Percentiles rank a stretch among this genome's conserved stretches.
These are phyloP conservation scores for Sebastes cheni DNA, from an alignment of 2,797 vertebrate species.

Conservation along the genomic window DNA sequence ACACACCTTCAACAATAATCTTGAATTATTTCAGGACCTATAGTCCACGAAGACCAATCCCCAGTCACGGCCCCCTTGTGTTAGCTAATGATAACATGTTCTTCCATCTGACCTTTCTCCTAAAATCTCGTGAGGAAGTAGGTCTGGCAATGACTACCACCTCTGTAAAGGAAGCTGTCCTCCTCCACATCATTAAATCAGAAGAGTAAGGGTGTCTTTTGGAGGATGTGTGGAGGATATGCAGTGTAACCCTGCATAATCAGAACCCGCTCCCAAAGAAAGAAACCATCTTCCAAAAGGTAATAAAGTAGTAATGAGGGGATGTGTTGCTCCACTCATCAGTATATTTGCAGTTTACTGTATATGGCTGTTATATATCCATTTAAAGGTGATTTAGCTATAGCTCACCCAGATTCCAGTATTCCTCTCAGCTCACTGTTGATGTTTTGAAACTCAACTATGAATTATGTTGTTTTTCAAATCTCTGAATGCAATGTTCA, in stretches of 20 bases:
- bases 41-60: neutral
- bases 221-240: constrained; percentile 42
- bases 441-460: constrained; percentile 2
- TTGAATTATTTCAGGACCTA: neutral
- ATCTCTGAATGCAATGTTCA: neutral
- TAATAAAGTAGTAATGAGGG: neutral
- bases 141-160: constrained; percentile 11
- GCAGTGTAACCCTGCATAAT: constrained; percentile 35
- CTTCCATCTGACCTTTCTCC: constrained; percentile 35
- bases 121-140: constrained; percentile 32
- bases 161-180: constrained; percentile 60
- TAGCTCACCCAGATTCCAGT: neutral
- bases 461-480: constrained; percentile 15
- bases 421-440: neutral
- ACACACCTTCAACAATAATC: neutral
- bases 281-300: constrained; percentile 2
- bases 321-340: constrained; percentile 1
- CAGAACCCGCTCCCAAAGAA: constrained; percentile 13
- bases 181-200: constrained; percentile 71
- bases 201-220: constrained; percentile 46
- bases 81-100: constrained; percentile 9
- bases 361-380: constrained; percentile 20
- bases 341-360: neutral
- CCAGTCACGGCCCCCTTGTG: neutral
- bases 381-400: constrained; percentile 22